Evolutionary conservation across 2,797 vertebrate species (phyloP).

Genomic region (Aselliscus stoliczkanus): DNA sequence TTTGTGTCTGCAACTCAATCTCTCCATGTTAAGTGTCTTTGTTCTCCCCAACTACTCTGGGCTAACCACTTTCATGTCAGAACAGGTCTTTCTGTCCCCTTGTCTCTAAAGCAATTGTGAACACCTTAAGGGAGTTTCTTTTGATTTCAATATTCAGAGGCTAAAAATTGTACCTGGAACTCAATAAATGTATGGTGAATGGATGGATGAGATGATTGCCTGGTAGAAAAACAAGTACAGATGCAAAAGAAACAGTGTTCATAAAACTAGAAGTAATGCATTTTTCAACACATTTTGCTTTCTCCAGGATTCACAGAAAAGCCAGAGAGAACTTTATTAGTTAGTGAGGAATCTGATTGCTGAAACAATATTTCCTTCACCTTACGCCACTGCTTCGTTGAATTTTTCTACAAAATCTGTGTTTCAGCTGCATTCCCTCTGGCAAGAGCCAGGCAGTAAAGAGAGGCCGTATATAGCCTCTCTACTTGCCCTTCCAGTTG

Average conservation of each 20-base stretch:
- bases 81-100: neutral
- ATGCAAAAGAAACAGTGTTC: neutral
- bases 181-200: neutral
- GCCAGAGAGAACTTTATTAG: constrained; percentile 31
- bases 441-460: neutral
- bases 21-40: neutral
- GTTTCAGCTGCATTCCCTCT: neutral
- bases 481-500: neutral
- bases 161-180: neutral
- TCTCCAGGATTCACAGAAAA: constrained; percentile 20
- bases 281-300: constrained; percentile 3
- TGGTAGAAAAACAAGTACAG: neutral
- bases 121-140: neutral
- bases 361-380: constrained; percentile 7
- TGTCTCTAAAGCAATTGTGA: neutral
- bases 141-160: neutral
- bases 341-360: constrained; percentile 27
- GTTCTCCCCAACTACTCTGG: neutral
- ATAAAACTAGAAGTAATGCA: neutral
- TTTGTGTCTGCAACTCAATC: neutral
- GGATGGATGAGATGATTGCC: neutral
- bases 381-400: neutral
- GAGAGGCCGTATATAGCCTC: neutral
- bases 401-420: constrained; percentile 37
- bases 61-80: neutral